These are phyloP conservation scores for Stictonetta naevosa DNA, from an alignment of 2,113 vertebrate genomes.

Conservation along the genomic window DNA sequence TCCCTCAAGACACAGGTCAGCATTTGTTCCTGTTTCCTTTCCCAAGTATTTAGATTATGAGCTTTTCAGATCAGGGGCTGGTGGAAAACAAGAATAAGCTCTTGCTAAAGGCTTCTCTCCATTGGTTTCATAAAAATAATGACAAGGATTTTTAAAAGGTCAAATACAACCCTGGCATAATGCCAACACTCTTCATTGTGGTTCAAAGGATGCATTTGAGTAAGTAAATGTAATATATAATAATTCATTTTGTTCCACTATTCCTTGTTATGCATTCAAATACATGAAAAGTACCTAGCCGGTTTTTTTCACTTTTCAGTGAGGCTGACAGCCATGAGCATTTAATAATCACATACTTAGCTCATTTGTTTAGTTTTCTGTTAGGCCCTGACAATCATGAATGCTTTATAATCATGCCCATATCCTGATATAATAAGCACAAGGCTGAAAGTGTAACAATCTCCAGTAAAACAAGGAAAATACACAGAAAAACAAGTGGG, in stretches of 20 bases:
- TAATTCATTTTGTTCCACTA: not conserved
- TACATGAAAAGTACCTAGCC: not conserved
- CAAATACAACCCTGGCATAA: not conserved
- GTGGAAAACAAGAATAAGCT: conserved; percentile 19
- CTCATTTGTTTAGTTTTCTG: not conserved
- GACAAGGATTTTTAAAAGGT: conserved; percentile 11
- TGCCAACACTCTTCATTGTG: not conserved
- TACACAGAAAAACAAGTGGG: not conserved
- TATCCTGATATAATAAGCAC: not conserved
- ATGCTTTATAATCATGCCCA: not conserved
- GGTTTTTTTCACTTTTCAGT: not conserved
- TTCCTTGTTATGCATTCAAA: not conserved
- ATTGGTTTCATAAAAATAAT: not conserved
- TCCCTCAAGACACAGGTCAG: conserved; percentile 4
- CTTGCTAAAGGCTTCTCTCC: conserved; percentile 17
- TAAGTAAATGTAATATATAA: not conserved
- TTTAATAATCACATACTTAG: not conserved
- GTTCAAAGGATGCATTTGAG: not conserved
- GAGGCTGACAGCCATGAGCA: not conserved
- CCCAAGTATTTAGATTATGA: not conserved
- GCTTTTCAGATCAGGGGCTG: not conserved
- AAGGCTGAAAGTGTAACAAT: not conserved
- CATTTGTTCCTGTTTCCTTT: not conserved
- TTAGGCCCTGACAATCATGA: not conserved
- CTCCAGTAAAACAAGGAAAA: not conserved